These are phyloP conservation scores for Branchinecta lynchi DNA, from an alignment of 1,140 invertebrate genomes.

Conservation along the genomic window DNA sequence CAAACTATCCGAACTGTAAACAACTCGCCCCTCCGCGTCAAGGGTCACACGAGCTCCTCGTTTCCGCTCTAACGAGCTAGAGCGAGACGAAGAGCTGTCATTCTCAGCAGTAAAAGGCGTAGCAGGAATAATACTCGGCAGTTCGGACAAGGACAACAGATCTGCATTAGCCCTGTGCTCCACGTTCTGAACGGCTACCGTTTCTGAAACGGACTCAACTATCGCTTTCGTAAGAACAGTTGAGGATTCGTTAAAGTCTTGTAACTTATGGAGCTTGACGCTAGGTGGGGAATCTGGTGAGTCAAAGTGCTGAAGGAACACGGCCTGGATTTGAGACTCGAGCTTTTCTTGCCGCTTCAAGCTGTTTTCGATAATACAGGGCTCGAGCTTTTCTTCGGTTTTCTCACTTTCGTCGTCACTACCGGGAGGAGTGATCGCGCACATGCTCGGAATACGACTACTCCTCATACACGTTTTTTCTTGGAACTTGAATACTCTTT, in stretches of 20 bases:
- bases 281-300: conserved; percentile 14
- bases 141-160: conserved; percentile 7
- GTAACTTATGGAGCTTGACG: conserved; percentile 10
- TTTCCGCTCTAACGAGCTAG: conserved; percentile 19
- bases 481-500: conserved; percentile 12
- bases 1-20: conserved; percentile 74
- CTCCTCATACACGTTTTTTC: conserved; percentile 66
- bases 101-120: conserved; percentile 11
- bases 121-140: neutral
- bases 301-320: conserved; percentile 23
- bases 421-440: conserved; percentile 70
- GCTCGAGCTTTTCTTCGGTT: conserved; percentile 1
- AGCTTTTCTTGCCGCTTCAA: conserved; percentile 17
- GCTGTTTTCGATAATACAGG: neutral
- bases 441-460: conserved; percentile 77
- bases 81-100: conserved; percentile 18
- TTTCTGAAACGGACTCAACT: conserved; percentile 12
- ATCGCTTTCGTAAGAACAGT: conserved; percentile 5
- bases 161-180: conserved; percentile 20
- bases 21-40: conserved; percentile 72
- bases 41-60: conserved; percentile 59
- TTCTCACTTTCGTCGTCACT: conserved; percentile 55
- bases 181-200: conserved; percentile 13
- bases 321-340: conserved; percentile 22
- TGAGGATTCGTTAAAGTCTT: conserved; percentile 5